These are phyloP conservation scores for Lobophora halterata DNA, from an alignment of 2,888 invertebrate genomes.

Conservation along the genomic window DNA sequence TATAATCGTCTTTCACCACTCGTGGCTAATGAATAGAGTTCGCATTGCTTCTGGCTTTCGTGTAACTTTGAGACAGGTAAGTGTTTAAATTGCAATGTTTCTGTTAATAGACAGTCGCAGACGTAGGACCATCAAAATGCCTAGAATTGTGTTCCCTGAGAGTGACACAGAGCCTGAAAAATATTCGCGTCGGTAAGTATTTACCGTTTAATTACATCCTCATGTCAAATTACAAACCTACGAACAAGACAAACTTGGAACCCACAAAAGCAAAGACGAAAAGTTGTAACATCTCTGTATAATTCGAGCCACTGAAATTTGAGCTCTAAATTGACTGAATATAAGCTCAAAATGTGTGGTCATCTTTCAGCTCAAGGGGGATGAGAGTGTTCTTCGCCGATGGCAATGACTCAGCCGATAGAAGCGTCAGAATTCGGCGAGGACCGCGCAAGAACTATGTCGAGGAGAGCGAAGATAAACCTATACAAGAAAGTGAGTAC, in stretches of 20 bases:
- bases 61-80: not conserved
- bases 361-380: conserved; percentile 61
- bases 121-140: conserved; percentile 72
- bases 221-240: too few species aligned
- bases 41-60: too few species aligned
- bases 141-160: conserved; percentile 73
- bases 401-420: conserved; percentile 62
- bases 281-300: too few species aligned
- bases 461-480: conserved; percentile 76
- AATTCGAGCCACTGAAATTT: too few species aligned
- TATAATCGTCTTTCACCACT: too few species aligned
- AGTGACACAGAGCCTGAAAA: conserved; percentile 78
- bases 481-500: conserved; percentile 70
- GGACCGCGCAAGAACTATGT: conserved; percentile 69
- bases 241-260: too few species aligned
- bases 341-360: too few species aligned
- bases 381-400: conserved; percentile 76
- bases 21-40: too few species aligned
- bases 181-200: conserved; percentile 69
- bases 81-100: conserved; percentile 11
- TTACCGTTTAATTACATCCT: not conserved
- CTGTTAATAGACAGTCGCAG: conserved; percentile 60
- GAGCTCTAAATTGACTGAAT: too few species aligned
- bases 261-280: too few species aligned
- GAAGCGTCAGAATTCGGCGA: conserved; percentile 60